Evolutionary conservation across 2,113 vertebrate species (phyloP).

Genomic region (Hippopotamus amphibius): DNA sequence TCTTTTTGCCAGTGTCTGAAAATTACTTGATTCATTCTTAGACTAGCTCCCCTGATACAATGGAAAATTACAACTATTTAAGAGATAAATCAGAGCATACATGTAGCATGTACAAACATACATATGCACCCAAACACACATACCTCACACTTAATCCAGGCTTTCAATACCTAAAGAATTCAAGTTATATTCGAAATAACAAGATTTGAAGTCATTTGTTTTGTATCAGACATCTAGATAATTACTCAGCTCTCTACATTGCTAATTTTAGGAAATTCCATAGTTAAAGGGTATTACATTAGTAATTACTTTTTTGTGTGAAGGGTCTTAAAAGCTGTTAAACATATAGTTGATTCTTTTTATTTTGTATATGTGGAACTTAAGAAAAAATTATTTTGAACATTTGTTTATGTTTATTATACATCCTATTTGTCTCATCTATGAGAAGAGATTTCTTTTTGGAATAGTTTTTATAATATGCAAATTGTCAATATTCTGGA

Average conservation of each 20-base stretch:
- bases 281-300: not conserved
- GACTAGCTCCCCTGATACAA: not conserved
- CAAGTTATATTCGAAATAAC: constrained; percentile 9
- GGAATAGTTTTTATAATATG: not conserved
- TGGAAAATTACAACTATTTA: not conserved
- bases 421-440: constrained; percentile 13
- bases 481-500: constrained; percentile 18
- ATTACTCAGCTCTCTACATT: constrained; percentile 28
- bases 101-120: not conserved
- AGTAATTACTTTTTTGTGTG: constrained; percentile 73
- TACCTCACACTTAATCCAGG: not conserved
- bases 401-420: constrained; percentile 41
- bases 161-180: not conserved
- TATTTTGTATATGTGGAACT: not conserved
- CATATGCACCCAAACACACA: not conserved
- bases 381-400: constrained; percentile 41
- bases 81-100: not conserved
- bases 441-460: constrained; percentile 35
- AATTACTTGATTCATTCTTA: constrained; percentile 44
- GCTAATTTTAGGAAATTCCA: constrained; percentile 59
- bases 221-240: constrained; percentile 25
- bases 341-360: constrained; percentile 64
- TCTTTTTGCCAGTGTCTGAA: not conserved
- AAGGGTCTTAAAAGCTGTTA: constrained; percentile 81
- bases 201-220: not conserved